Conservation (phyloP, 2,113 vertebrate genomes). For the Myotis brandtii region DNA sequence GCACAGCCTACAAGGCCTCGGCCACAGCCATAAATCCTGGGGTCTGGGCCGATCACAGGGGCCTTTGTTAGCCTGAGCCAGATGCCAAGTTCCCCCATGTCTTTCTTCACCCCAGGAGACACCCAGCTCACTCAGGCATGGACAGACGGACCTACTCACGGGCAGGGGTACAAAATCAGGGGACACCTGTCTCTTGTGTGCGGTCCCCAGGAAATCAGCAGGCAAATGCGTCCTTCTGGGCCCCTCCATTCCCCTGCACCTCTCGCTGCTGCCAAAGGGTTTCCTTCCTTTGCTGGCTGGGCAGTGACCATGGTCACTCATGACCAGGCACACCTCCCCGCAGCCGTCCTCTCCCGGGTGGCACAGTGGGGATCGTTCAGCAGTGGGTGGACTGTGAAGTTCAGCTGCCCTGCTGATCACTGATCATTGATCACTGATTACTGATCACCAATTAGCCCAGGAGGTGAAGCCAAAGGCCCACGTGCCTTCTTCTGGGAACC, state of each 20-base stretch:
- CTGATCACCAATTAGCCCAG: background rate
- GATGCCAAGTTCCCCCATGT: rapidly evolving
- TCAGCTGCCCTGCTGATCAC: background rate
- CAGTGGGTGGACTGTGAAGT: background rate
- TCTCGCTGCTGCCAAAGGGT: background rate
- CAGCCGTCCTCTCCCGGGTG: rapidly evolving
- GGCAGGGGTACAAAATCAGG: no score
- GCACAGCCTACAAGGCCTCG: background rate
- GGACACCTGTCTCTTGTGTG: rapidly evolving
- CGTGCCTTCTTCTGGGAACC: background rate
- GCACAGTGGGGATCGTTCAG: background rate
- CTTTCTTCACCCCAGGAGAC: background rate
- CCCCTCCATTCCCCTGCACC: background rate
- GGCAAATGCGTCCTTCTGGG: no score
- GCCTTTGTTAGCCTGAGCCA: no score
- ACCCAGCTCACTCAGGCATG: rapidly evolving
- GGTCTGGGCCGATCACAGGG: rapidly evolving
- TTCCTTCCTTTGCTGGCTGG: background rate
- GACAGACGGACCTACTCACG: rapidly evolving
- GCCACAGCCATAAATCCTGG: background rate
- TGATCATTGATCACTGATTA: background rate
- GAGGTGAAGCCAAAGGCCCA: background rate
- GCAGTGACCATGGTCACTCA: background rate
- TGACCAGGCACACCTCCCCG: rapidly evolving
- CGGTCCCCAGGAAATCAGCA: background rate